These are phyloP conservation scores for Tamandua tetradactyla DNA, from an alignment of 2,797 vertebrate species.

Conservation along the genomic window DNA sequence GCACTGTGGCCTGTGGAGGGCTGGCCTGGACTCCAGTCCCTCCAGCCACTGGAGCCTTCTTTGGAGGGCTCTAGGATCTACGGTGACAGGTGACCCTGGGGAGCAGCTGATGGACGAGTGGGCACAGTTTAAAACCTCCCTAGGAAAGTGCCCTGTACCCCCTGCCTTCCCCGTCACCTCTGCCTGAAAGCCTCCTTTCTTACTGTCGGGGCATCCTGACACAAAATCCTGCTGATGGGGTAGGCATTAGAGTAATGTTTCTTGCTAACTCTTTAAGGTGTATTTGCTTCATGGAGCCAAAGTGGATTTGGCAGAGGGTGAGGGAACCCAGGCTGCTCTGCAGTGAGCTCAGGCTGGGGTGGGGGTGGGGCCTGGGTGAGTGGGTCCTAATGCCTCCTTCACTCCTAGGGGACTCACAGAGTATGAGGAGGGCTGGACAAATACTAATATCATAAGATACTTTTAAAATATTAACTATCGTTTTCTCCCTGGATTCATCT, in stretches of 20 bases:
- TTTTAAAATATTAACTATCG: neutral
- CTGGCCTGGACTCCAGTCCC: too few relatives aligned
- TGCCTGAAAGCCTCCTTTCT: neutral
- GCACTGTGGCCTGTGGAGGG: neutral
- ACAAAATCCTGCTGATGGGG: neutral
- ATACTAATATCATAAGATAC: rapidly evolving
- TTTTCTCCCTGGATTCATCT: rapidly evolving
- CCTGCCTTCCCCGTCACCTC: neutral
- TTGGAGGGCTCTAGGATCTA: neutral
- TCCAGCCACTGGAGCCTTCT: rapidly evolving
- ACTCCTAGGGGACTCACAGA: neutral
- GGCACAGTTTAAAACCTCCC: neutral
- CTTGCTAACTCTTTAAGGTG: neutral
- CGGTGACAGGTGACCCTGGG: neutral
- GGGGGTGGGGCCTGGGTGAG: rapidly evolving
- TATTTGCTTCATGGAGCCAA: neutral
- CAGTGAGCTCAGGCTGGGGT: rapidly evolving
- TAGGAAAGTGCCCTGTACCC: too few relatives aligned
- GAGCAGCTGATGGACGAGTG: neutral
- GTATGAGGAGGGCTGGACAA: rapidly evolving
- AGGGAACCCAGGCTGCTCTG: too few relatives aligned
- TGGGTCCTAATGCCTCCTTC: neutral
- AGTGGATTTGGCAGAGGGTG: neutral
- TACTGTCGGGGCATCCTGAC: neutral
- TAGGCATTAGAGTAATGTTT: neutral